These are phyloP conservation scores for Cheilosia vulpina DNA, from an alignment of 2,888 invertebrate genomes.

Conservation along the genomic window DNA sequence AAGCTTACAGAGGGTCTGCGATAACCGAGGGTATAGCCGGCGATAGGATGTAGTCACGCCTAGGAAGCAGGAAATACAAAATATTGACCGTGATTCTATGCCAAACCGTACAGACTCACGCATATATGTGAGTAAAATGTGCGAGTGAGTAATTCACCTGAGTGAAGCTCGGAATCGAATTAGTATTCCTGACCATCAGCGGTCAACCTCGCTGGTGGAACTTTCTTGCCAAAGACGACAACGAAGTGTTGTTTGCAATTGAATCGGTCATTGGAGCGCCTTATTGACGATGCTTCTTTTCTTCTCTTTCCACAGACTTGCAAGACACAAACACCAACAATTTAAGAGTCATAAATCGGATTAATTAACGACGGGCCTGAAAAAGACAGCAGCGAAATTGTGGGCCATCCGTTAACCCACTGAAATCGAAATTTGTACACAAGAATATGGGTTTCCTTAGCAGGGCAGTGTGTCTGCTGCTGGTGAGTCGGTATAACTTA, in stretches of 20 bases:
- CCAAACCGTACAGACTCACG: slow-evolving; percentile 36
- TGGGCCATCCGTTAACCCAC: slow-evolving; percentile 68
- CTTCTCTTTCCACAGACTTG: slow-evolving; percentile 39
- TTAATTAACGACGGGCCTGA: slow-evolving; percentile 38
- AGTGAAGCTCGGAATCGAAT: slow-evolving; percentile 38
- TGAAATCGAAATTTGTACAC: slow-evolving; percentile 52
- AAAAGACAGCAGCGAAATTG: slow-evolving; percentile 31
- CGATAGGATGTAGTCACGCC: slow-evolving; percentile 31
- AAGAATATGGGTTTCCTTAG: slow-evolving; percentile 64
- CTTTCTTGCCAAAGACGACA: slow-evolving; percentile 42
- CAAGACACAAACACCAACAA: slow-evolving; percentile 25
- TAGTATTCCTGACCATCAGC: slow-evolving; percentile 49
- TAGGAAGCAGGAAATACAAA: slow-evolving; percentile 68
- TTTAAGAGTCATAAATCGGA: slow-evolving; percentile 40
- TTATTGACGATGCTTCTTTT: slow-evolving; percentile 28
- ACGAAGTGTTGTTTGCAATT: slow-evolving; percentile 55
- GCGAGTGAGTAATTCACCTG: slow-evolving; percentile 35
- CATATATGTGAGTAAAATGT: slow-evolving; percentile 14
- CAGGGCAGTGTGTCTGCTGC: slow-evolving; percentile 69
- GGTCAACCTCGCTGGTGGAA: slow-evolving; percentile 58
- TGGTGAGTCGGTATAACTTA: slow-evolving; percentile 41
- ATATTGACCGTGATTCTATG: slow-evolving; percentile 68
- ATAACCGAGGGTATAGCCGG: background rate
- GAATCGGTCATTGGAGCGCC: slow-evolving; percentile 44
- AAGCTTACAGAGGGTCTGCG: slow-evolving; percentile 16